Evolutionary conservation across 2,113 vertebrate species (phyloP).

Genomic region (Platysteira castanea): DNA sequence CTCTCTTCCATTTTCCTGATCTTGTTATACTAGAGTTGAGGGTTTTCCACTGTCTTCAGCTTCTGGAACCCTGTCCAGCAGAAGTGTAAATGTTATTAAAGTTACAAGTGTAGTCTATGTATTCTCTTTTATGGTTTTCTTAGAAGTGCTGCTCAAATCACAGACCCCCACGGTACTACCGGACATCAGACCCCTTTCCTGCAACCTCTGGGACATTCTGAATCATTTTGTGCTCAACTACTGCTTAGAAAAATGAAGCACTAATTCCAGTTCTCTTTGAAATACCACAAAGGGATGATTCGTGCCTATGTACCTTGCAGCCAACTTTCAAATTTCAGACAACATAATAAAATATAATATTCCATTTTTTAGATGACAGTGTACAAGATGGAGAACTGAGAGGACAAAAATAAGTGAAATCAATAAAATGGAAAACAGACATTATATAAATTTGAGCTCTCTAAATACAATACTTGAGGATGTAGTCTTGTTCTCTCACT

Average conservation of each 20-base stretch:
- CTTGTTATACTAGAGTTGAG: background rate
- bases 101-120: background rate
- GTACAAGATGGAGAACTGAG: background rate
- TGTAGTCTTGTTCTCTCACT: background rate
- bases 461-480: background rate
- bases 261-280: background rate
- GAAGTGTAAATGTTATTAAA: background rate
- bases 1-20: background rate
- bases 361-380: background rate
- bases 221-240: background rate
- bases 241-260: background rate
- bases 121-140: background rate
- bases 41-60: background rate
- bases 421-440: background rate
- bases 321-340: background rate
- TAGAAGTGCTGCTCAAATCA: background rate
- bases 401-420: background rate
- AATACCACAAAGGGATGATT: background rate
- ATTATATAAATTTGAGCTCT: background rate
- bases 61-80: background rate
- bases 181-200: background rate
- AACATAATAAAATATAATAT: background rate
- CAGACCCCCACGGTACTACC: rapidly evolving
- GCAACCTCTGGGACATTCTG: background rate
- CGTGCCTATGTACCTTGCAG: background rate